Evolutionary conservation across 64 coral and sea anemone species (phyloP), one percentile per base, ranked within the genome.

Genomic region (Acropora yongei): DNA sequence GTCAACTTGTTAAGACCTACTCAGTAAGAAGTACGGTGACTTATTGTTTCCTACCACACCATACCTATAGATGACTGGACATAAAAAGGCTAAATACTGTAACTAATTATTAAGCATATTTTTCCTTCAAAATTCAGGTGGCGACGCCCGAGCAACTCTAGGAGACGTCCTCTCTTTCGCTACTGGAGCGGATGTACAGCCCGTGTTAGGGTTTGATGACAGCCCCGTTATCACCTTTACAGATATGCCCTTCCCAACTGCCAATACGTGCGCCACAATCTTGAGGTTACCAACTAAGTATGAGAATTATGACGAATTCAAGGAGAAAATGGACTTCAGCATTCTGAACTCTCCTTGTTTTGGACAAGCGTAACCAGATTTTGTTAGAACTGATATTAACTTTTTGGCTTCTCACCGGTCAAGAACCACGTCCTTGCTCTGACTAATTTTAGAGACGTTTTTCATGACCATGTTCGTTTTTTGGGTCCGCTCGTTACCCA

Each of bases 281-380:
- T 50, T 89, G 20, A 57, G 79, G 67, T 50, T 89, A 7, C 92
- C 92, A 76, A 75, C 68, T 1, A 45, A 40, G 3, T 12, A 88
- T 67, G 2, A 76, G 3, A 58, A 49, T 11, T 89, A 75, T 49
- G 92, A 94, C 0, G 75, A 80, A 6, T 94, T 94, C 68, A 94
- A 94, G 40, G 69, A 57, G 41, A 83, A 60, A 60, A 94, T 94
- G 86, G 86, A 94, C 72, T 94, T 77, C n/a, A 43, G 11, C 41
- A 84, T 89, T 42, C 53, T 94, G 11, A 94, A 89, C 42, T 94
- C 87, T 12, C 86, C 92, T 30, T 84, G 92, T 88, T 94, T 94
- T 77, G 92, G 92, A 75, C 78, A 91, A 47, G 88, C 88, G 8
- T 89, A 79, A 89, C 50, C 50, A 55, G 50, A 55, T 16, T 69